Evolutionary conservation across 1,140 invertebrate genomes (phyloP).

Genomic region (Trichogramma pretiosum): DNA sequence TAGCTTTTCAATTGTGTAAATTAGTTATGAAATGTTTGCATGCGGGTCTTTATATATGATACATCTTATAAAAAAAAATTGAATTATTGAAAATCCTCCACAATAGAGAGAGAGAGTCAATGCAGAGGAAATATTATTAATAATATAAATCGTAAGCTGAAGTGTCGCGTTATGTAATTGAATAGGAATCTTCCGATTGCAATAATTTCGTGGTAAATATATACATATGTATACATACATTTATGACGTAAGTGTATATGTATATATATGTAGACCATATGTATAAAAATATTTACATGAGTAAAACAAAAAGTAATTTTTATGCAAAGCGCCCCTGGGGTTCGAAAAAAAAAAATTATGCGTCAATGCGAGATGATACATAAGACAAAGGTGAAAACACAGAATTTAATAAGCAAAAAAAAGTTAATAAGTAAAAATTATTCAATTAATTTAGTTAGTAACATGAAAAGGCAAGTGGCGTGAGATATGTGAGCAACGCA

Average conservation of each 20-base stretch:
- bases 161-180: slow-evolving; percentile 16
- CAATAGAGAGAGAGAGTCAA: slow-evolving; percentile 10
- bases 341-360: too few species aligned
- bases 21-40: too few species aligned
- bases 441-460: too few species aligned
- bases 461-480: too few species aligned
- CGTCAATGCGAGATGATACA: too few species aligned
- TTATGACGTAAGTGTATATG: background rate
- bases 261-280: background rate
- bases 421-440: too few species aligned
- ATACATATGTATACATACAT: background rate
- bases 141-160: slow-evolving; percentile 22
- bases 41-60: slow-evolving; percentile 28
- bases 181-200: too few species aligned
- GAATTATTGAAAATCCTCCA: slow-evolving; percentile 3
- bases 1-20: too few species aligned
- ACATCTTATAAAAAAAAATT: slow-evolving; percentile 5
- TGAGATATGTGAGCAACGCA: too few species aligned
- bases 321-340: background rate
- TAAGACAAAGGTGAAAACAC: too few species aligned
- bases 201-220: slow-evolving; percentile 8
- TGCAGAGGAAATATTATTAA: too few species aligned
- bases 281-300: background rate
- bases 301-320: background rate
- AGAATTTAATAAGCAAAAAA: too few species aligned